These are phyloP conservation scores for Tinea semifulvella DNA, from an alignment of 2,888 invertebrate genomes.

Conservation along the genomic window DNA sequence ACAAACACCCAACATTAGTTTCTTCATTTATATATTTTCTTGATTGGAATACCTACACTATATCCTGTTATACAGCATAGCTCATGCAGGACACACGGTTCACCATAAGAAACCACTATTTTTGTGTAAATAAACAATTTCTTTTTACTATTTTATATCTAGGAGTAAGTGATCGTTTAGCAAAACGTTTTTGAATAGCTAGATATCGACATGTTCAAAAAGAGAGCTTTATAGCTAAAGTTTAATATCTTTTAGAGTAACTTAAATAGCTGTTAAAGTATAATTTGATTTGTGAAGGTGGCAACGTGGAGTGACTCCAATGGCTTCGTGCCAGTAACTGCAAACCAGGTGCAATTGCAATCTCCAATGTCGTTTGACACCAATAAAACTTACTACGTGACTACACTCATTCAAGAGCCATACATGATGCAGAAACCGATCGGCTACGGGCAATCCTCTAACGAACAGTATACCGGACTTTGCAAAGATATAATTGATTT, in stretches of 20 bases:
- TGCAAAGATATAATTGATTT: constrained; percentile 91
- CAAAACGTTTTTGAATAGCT: no score
- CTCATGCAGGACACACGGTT: no score
- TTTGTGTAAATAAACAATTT: no score
- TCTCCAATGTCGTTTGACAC: constrained; percentile 78
- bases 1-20: no score
- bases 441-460: constrained; percentile 72
- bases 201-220: no score
- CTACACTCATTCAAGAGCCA: constrained; percentile 87
- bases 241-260: not conserved
- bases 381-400: constrained; percentile 88
- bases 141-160: no score
- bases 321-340: constrained; percentile 77
- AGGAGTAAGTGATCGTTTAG: no score
- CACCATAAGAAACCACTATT: no score
- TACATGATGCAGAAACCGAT: constrained; percentile 82
- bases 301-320: constrained; percentile 88
- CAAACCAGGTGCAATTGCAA: constrained; percentile 78
- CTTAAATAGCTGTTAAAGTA: constrained; percentile 6
- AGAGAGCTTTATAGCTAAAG: no score
- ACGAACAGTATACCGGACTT: constrained; percentile 88
- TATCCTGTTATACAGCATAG: no score
- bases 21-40: no score
- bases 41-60: no score
- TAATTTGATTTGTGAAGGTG: constrained; percentile 54